Evolutionary conservation across 92 coral and sea anemone species (phyloP).

Genomic region (Epizoanthus stellaris): DNA sequence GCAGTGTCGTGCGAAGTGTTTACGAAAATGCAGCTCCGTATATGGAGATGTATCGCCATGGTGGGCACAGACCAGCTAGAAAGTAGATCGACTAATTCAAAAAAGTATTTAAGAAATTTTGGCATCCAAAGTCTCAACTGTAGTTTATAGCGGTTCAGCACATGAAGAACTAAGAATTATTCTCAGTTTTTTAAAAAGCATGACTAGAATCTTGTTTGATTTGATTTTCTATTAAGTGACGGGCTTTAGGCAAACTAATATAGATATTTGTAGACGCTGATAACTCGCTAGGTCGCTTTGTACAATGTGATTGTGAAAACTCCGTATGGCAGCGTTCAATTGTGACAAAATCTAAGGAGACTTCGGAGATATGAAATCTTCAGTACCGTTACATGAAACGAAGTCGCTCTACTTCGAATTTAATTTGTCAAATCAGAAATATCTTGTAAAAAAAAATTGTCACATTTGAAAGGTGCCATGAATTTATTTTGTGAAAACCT

Average conservation of each 20-base stretch:
- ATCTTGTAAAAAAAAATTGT: too few species aligned
- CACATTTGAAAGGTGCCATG: too few species aligned
- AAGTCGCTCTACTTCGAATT: not conserved
- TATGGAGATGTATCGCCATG: too few species aligned
- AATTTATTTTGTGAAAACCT: too few species aligned
- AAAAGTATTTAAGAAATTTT: not conserved
- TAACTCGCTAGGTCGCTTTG: not conserved
- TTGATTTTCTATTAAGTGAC: conserved; percentile 28
- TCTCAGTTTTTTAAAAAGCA: not conserved
- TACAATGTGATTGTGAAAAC: not conserved
- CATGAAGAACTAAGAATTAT: conserved; percentile 26
- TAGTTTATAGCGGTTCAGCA: conserved; percentile 6
- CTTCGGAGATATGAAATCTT: not conserved
- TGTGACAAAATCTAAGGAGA: not conserved
- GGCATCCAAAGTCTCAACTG: conserved; percentile 17
- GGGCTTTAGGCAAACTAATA: conserved; percentile 30
- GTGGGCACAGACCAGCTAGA: not conserved
- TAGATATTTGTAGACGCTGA: not conserved
- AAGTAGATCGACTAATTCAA: not conserved
- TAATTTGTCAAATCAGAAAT: too few species aligned
- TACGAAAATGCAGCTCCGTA: too few species aligned
- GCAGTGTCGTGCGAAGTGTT: too few species aligned
- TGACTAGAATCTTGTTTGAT: conserved; percentile 44
- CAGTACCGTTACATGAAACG: not conserved
- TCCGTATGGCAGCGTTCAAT: not conserved